Conservation (phyloP, 2,113 vertebrate genomes). For the Euleptes europaea region DNA sequence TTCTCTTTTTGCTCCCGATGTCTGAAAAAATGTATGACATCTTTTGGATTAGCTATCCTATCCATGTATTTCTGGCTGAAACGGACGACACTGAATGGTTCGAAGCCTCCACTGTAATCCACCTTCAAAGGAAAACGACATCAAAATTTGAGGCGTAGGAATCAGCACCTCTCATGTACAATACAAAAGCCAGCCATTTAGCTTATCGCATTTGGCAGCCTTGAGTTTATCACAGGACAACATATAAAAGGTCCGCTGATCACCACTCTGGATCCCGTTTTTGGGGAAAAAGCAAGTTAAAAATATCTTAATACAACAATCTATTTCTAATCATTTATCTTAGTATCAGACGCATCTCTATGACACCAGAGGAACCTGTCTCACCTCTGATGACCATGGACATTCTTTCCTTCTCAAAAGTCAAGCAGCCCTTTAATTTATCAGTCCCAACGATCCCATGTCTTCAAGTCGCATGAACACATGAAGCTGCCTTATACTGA, state of each 20-base stretch:
- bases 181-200: not conserved
- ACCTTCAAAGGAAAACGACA: slow-evolving; percentile 74
- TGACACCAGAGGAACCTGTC: not conserved
- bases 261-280: no score
- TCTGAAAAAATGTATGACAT: slow-evolving; percentile 91
- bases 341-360: not conserved
- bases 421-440: not conserved
- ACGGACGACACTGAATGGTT: slow-evolving; percentile 87
- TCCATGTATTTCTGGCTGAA: slow-evolving; percentile 97
- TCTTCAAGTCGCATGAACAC: no score
- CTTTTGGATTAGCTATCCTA: slow-evolving; percentile 93
- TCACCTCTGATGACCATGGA: not conserved
- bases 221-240: not conserved
- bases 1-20: slow-evolving; percentile 85
- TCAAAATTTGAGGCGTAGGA: not conserved
- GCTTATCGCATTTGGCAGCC: not conserved
- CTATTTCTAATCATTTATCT: not conserved
- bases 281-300: no score
- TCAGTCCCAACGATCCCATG: not conserved
- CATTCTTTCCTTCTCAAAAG: not conserved
- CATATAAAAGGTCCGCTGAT: not conserved
- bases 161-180: not conserved
- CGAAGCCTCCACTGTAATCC: slow-evolving; percentile 95
- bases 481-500: no score
- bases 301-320: not conserved